A percentile compares a stretch with the other conserved stretches of the same genome.
phyloP scores from a whole-genome alignment of 2,797 vertebrate species.

The Poecilia gillii region DNA sequence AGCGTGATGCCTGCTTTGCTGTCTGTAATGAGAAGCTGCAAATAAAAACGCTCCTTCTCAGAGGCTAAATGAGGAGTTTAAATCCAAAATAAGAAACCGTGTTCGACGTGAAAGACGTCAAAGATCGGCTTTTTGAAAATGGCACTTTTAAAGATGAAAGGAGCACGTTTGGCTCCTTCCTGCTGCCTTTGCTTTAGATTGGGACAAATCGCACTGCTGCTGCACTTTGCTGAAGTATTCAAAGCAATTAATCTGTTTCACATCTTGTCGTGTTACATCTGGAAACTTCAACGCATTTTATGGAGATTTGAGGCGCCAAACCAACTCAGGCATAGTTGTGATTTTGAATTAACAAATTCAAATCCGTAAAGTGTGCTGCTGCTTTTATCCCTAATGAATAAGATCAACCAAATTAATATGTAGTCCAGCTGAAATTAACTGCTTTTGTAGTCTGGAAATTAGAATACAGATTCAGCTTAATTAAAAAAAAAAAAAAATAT shows the following conservation, averaged over 20 bases:
- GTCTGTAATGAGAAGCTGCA: conserved; percentile 32
- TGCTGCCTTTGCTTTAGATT: conserved; percentile 6
- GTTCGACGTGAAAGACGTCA: conserved; percentile 21
- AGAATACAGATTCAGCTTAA: no score
- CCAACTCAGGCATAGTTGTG: not conserved
- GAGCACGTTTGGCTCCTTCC: conserved; percentile 14
- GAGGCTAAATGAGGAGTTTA: conserved; percentile 18
- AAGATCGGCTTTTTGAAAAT: not conserved
- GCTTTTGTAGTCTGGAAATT: no score
- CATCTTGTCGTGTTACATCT: not conserved
- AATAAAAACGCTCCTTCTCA: conserved; percentile 39
- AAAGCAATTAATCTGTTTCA: not conserved
- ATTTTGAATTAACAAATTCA: no score
- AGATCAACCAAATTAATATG: no score
- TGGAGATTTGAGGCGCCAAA: not conserved
- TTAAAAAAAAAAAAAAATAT: no score
- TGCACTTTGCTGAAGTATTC: no score
- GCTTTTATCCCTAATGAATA: no score
- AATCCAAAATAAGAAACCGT: conserved; percentile 28
- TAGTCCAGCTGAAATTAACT: no score
- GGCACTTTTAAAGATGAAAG: not conserved
- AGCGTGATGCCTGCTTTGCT: conserved; percentile 47
- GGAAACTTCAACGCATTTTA: not conserved
- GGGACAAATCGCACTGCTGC: not conserved
- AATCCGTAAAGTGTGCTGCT: no score